A percentile compares a stretch with the other conserved stretches of the same genome.
These are phyloP conservation scores for Thyatira batis DNA, from an alignment of 2,888 invertebrate species.

Conservation along the genomic window DNA sequence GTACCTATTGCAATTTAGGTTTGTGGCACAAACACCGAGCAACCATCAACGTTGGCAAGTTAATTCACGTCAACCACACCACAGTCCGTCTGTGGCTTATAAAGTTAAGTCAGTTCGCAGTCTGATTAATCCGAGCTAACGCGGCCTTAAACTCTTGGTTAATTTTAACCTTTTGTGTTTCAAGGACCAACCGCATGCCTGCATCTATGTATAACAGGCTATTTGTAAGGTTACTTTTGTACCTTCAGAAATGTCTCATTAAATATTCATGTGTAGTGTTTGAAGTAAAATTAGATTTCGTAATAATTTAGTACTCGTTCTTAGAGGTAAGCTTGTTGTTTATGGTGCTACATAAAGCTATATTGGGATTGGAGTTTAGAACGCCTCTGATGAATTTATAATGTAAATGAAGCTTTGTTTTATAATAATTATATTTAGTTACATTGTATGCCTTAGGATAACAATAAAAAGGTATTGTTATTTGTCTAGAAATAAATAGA, in stretches of 20 bases:
- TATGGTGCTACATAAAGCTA: neutral
- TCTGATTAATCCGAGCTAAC: slow-evolving; percentile 26
- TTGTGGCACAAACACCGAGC: neutral
- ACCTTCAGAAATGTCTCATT: slow-evolving; percentile 1
- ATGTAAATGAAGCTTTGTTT: neutral
- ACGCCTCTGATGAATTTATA: neutral
- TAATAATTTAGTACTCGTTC: neutral
- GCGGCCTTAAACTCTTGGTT: slow-evolving; percentile 17
- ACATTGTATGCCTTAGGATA: no score
- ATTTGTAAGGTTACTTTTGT: neutral
- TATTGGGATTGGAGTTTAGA: neutral
- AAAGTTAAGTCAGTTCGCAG: slow-evolving; percentile 23
- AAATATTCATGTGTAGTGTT: neutral
- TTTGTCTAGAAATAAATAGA: neutral
- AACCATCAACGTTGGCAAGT: slow-evolving; percentile 1
- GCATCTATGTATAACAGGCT: neutral
- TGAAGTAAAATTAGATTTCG: slow-evolving; percentile 4
- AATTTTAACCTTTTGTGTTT: slow-evolving; percentile 33
- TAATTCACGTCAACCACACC: neutral
- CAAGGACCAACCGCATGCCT: slow-evolving; percentile 10
- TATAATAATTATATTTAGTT: neutral
- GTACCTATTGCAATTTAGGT: neutral
- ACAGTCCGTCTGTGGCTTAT: slow-evolving; percentile 18
- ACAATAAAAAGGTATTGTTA: neutral
- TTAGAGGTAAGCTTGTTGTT: neutral